Conservation (phyloP, 1,140 invertebrate genomes). For the Odontomachus brunneus region DNA sequence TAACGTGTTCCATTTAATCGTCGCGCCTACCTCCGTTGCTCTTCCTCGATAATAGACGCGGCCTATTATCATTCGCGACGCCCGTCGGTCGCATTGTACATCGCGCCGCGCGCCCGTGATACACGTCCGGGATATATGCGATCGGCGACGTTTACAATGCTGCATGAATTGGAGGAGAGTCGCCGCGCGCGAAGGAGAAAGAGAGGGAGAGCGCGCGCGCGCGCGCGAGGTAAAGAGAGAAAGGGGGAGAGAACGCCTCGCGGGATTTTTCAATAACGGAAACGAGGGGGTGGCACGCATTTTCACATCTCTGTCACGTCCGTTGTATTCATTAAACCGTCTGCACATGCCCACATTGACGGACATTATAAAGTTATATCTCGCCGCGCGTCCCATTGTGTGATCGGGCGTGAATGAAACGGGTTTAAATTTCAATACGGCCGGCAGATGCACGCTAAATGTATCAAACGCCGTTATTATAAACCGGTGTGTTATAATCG, state of each 20-base stretch:
- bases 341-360: constrained; percentile 43
- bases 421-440: constrained; percentile 53
- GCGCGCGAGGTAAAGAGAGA: too few relatives aligned
- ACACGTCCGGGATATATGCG: constrained; percentile 26
- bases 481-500: constrained; percentile 22
- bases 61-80: constrained; percentile 73
- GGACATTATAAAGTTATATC: constrained; percentile 67
- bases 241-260: constrained; percentile 10
- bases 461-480: constrained; percentile 37
- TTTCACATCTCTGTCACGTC: constrained; percentile 47
- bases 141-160: constrained; percentile 27
- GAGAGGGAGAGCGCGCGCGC: too few relatives aligned
- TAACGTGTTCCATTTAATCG: constrained; percentile 75
- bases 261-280: constrained; percentile 71
- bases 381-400: constrained; percentile 34
- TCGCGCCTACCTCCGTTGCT: not conserved
- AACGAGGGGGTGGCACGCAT: constrained; percentile 64
- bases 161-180: constrained; percentile 50
- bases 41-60: constrained; percentile 80
- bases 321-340: constrained; percentile 62
- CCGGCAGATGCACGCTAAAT: constrained; percentile 24
- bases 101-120: constrained; percentile 46
- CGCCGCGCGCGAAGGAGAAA: too few relatives aligned
- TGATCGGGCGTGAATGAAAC: constrained; percentile 47
- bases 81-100: constrained; percentile 74